Evolutionary conservation across 1,140 invertebrate species (phyloP).

Genomic region (Listronotus oregonensis): DNA sequence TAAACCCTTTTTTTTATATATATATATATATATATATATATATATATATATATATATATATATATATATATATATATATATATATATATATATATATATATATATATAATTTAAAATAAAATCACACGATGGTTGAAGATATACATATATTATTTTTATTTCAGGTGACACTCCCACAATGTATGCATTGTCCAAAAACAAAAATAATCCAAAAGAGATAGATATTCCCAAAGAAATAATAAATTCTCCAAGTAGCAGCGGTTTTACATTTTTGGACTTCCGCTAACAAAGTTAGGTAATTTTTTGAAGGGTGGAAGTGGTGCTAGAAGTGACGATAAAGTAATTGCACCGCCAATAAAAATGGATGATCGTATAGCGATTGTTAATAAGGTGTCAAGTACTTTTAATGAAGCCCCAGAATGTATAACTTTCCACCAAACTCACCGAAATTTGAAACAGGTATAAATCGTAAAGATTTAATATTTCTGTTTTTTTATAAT

Average conservation of each 20-base stretch:
- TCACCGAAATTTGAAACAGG: conserved; percentile 53
- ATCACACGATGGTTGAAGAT: no score
- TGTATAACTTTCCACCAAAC: conserved; percentile 55
- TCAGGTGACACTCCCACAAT: conserved; percentile 69
- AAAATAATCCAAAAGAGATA: conserved; percentile 54
- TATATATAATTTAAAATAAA: no score
- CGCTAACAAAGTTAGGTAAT: conserved; percentile 72
- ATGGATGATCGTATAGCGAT: conserved; percentile 57
- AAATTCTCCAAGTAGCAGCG: conserved; percentile 60
- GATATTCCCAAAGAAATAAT: conserved; percentile 53
- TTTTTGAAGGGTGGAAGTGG: conserved; percentile 59
- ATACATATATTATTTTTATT: no score
- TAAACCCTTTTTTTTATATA: no score
- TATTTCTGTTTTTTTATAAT: neutral
- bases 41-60: no score
- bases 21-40: no score
- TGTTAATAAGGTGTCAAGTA: conserved; percentile 45
- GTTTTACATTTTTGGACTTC: conserved; percentile 86
- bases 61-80: no score
- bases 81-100: no score
- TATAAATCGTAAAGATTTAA: neutral
- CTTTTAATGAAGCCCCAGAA: conserved; percentile 24
- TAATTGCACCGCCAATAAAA: conserved; percentile 14
- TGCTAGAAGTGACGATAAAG: conserved; percentile 42
- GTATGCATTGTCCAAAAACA: conserved; percentile 65